Base-by-base conservation (phyloP, 2,888 invertebrate species). In the Bellardia pandia region DNA sequence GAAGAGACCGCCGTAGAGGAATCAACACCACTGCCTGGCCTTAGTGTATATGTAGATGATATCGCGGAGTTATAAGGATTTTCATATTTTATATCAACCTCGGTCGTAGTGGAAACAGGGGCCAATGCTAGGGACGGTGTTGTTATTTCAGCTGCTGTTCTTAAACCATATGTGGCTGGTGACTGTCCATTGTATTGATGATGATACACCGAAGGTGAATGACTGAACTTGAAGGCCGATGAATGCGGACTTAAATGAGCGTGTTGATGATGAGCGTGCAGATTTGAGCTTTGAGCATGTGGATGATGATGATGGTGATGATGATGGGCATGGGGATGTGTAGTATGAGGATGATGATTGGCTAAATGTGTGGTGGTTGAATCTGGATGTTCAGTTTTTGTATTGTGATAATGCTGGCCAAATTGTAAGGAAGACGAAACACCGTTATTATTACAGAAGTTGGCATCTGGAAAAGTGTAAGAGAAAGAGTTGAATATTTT, bases 301-400 rank as follows among this genome's bases (percentile, higher is more conserved):
- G 64, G 13, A 69, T 74, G 77, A 64, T 83, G 88, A 56, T 90
- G 91, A 66, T 89, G 90, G 33, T 90, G 91, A 56, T 89, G 89
- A 42, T 90, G 90, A 51, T 78, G 48, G 5, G 75, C 72, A 83
- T 86, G 85, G 76, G 86, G 68, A 66, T 51, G 86, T 9, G 76
- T 78, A 51, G 68, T 90, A 0, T 89, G 89, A 13, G 90, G 88
- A 8, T 90, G 91, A 30, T 91, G 90, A 51, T 86, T 85, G 16
- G 86, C 86, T 42, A 89, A 45, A 78, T 89, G 89, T 45, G 92
- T 91, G 66, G 93, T 93, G 16, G 93, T 94, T n/a, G 93, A 94
- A 89, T 94, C 94, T 56, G 94, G 93, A 89, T 93, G 92, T 88
- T 94, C 93, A 48, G 92, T 90, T 89, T 93, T 92, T 6, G 92